Evolutionary conservation across 23 tunicate species (phyloP).

Genomic region (Pegea sp.): DNA sequence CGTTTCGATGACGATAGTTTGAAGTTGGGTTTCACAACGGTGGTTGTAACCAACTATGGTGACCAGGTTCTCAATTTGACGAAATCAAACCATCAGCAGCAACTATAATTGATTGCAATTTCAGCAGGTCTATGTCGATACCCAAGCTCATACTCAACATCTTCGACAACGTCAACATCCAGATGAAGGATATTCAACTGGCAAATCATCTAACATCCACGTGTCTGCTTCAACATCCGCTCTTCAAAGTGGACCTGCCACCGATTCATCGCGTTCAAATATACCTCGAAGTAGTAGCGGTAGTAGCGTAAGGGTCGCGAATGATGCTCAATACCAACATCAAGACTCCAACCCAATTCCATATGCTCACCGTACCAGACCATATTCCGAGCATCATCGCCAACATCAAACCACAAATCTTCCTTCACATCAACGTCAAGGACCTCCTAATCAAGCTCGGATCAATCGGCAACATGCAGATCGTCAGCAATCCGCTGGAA

Average conservation of each 20-base stretch:
- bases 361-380: slow-evolving; percentile 40
- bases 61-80: slow-evolving; percentile 42
- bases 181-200: background rate
- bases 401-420: slow-evolving; percentile 4
- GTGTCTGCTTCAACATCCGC: slow-evolving; percentile 79
- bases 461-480: slow-evolving; percentile 22
- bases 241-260: slow-evolving; percentile 7
- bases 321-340: background rate
- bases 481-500: slow-evolving; percentile 9
- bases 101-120: background rate
- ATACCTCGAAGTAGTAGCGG: slow-evolving; percentile 88
- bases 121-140: slow-evolving; percentile 13
- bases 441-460: slow-evolving; percentile 11
- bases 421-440: background rate
- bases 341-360: slow-evolving; percentile 7
- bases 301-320: slow-evolving; percentile 16
- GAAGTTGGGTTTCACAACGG: slow-evolving; percentile 82
- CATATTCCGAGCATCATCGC: slow-evolving; percentile 26
- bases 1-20: slow-evolving; percentile 62
- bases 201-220: slow-evolving; percentile 17
- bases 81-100: no score
- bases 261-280: slow-evolving; percentile 1
- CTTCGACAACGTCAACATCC: slow-evolving; percentile 1
- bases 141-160: slow-evolving; percentile 5
- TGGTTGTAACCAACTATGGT: slow-evolving; percentile 85